A percentile compares a stretch with the other conserved stretches of the same genome.
These are phyloP conservation scores for Varecia variegata DNA, from an alignment of 2,797 vertebrate species.

Conservation along the genomic window DNA sequence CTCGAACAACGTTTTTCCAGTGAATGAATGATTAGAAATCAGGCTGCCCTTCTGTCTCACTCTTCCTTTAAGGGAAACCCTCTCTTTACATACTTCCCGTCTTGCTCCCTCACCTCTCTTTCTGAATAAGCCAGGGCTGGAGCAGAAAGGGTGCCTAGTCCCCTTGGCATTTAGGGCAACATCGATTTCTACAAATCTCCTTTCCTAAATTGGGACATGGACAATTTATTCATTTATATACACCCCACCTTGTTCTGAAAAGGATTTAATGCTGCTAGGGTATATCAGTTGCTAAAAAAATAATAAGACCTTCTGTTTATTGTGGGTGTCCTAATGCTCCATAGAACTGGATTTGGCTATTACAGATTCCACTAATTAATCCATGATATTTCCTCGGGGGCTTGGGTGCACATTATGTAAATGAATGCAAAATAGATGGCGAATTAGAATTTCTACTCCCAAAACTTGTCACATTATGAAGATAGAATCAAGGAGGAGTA, in stretches of 20 bases:
- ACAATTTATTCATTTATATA: not conserved
- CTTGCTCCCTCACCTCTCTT: not conserved
- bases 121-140: not conserved
- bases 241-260: not conserved
- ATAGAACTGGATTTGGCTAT: not conserved
- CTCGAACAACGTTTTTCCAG: not conserved
- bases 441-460: not conserved
- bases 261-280: not conserved
- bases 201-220: not conserved
- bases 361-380: conserved; percentile 23
- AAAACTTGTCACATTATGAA: conserved; percentile 20
- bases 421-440: conserved; percentile 7
- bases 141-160: not conserved
- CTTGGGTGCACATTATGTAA: not conserved
- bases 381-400: not conserved
- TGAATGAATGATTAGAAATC: not conserved
- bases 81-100: not conserved
- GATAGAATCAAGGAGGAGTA: not conserved
- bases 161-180: not conserved
- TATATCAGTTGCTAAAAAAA: not conserved
- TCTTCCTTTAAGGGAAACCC: not conserved
- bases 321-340: not conserved
- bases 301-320: not conserved
- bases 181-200: not conserved
- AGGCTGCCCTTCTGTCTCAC: not conserved